A percentile compares a stretch with the other conserved stretches of the same genome.
These are phyloP conservation scores for Ornithorhynchus anatinus DNA, from an alignment of 2,113 vertebrate species.

Conservation along the genomic window DNA sequence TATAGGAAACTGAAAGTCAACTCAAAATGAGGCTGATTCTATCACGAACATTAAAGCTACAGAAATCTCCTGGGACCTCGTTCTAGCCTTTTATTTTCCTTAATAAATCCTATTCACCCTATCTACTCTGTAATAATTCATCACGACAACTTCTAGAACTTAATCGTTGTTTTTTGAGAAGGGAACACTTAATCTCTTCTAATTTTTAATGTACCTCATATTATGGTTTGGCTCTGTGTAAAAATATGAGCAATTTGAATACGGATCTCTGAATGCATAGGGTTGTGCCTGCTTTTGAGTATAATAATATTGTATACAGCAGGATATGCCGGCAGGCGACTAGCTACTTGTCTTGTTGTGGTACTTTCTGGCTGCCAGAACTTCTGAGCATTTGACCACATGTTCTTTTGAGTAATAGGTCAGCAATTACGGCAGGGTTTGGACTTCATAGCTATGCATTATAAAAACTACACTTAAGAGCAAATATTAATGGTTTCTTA, in stretches of 20 bases:
- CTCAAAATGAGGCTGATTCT: constrained; percentile 1
- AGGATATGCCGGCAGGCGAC: fast-evolving
- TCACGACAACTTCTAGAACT: not conserved
- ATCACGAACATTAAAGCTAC: constrained; percentile 5
- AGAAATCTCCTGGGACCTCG: not conserved
- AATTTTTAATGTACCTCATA: constrained; percentile 14
- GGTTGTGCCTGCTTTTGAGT: constrained; percentile 12
- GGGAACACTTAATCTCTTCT: constrained; percentile 25
- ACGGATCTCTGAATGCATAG: constrained; percentile 1
- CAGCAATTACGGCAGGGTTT: constrained; percentile 35
- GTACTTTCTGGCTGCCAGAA: constrained; percentile 37
- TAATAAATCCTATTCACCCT: not conserved
- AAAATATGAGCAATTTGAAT: constrained; percentile 30
- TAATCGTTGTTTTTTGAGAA: constrained; percentile 10
- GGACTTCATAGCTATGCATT: constrained; percentile 16
- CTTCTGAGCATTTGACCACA: not conserved
- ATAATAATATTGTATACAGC: not conserved
- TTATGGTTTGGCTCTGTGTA: not conserved
- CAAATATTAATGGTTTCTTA: not conserved
- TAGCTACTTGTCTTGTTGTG: constrained; percentile 3
- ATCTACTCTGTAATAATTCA: not conserved
- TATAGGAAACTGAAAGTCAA: not conserved
- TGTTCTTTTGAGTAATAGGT: constrained; percentile 20
- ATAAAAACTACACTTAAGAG: constrained; percentile 11
- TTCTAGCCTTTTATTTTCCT: not conserved